These are phyloP conservation scores for Cerastis leucographa DNA, from an alignment of 2,888 invertebrate genomes.

Conservation along the genomic window DNA sequence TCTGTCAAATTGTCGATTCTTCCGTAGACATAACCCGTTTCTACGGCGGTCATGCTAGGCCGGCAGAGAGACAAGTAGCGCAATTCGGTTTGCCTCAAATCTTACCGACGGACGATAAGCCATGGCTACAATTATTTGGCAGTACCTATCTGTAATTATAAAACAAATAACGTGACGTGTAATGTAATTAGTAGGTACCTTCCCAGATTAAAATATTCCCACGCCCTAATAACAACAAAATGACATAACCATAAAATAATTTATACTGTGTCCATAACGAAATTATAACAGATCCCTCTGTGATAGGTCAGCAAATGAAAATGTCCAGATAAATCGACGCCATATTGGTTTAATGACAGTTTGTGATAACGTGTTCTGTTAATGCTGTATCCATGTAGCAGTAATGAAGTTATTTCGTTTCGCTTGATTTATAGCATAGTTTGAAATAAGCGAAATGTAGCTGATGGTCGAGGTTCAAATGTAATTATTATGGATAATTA, in stretches of 20 bases:
- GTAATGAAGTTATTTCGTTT: conserved; percentile 54
- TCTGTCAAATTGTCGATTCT: too few relatives aligned
- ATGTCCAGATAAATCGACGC: conserved; percentile 47
- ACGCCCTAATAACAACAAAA: conserved; percentile 45
- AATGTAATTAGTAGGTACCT: too few relatives aligned
- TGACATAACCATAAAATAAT: conserved; percentile 59
- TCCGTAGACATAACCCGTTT: too few relatives aligned
- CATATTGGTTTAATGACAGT: conserved; percentile 53
- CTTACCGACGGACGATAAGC: not conserved
- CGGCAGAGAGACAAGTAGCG: too few relatives aligned
- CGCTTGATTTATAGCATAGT: conserved; percentile 37
- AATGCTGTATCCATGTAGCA: conserved; percentile 50
- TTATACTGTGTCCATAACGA: conserved; percentile 38
- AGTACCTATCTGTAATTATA: not conserved
- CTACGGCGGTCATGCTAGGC: too few relatives aligned
- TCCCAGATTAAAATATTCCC: conserved; percentile 1
- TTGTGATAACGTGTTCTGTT: conserved; percentile 52
- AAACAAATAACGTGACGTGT: not conserved
- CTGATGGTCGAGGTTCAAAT: not conserved
- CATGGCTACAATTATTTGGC: too few relatives aligned
- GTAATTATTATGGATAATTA: not conserved
- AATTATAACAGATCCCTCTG: conserved; percentile 49
- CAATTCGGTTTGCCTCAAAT: not conserved
- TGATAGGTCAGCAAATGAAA: conserved; percentile 48
- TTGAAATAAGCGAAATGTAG: conserved; percentile 10